Conservation (phyloP, 2,888 invertebrate genomes). For the Cheilosia scutellata region DNA sequence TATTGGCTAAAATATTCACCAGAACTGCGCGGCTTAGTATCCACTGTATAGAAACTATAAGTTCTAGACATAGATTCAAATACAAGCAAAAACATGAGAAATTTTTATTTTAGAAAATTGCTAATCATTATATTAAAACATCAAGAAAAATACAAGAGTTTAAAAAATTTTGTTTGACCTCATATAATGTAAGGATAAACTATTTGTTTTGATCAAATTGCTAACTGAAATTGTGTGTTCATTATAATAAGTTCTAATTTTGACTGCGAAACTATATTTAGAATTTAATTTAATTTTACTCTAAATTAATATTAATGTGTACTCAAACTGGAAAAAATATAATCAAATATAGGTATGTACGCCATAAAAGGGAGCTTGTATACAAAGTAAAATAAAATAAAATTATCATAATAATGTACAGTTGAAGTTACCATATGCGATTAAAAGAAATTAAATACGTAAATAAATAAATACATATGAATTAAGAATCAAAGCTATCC, state of each 20-base stretch:
- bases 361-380: background rate
- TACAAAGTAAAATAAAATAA: background rate
- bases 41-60: too few species aligned
- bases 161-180: background rate
- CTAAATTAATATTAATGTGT: too few species aligned
- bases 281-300: too few species aligned
- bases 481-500: background rate
- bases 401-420: background rate
- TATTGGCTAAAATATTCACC: too few species aligned
- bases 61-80: too few species aligned
- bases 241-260: constrained; percentile 37
- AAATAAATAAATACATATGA: background rate
- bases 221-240: constrained; percentile 56
- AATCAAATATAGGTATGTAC: background rate
- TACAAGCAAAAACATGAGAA: too few species aligned
- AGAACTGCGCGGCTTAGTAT: too few species aligned
- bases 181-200: background rate
- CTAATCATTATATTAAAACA: too few species aligned
- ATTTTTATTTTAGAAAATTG: too few species aligned
- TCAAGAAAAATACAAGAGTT: background rate
- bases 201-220: constrained; percentile 25
- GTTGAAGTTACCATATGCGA: background rate
- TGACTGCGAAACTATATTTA: constrained; percentile 14
- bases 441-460: background rate
- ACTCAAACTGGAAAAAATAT: background rate